Base-by-base conservation (phyloP, 1,140 invertebrate genomes). In the Chrysomallon squamiferum region DNA sequence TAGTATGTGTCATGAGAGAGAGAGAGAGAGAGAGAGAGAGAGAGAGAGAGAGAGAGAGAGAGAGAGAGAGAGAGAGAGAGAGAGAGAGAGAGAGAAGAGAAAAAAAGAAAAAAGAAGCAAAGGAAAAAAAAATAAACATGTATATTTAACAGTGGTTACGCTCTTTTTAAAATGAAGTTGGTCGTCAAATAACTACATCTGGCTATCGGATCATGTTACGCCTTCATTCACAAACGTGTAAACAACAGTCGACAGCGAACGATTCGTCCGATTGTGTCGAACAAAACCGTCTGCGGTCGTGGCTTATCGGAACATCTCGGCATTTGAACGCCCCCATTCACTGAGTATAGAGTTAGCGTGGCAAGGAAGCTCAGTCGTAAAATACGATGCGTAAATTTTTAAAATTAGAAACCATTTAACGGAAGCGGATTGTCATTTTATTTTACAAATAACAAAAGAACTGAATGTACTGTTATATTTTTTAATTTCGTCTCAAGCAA, bases 31-130 rank as follows among this genome's bases (percentile, higher is more conserved):
- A 30, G 29, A 57, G 29, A 30, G 25, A 59, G 35, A 41, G 33
- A 59, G 32, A 59, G 29, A 35, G 32, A 63, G 61, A 35, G 47
- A 52, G n/a, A 63, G 62, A 45, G 32, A 57, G 62, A 63, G 45
- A 63, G 33, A 52, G 49, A 54, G 47, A 52, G 49, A 35, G 32
- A 52, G 43, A 52, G 49, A 35, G 32, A 43, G 47, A 9, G 45
- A 38, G 22, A 63, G 30, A 47, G 47, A 50, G 22, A 35, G 38
- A 50, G 43, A 29, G 43, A 32, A 30, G 30, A 52, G 22, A 60
- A 27, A 45, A 25, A 60, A n/a, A 60, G 35, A 66, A n/a, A 41
- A 50, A 45, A 4, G n/a, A 35, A 35, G 33, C 6, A 58, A 35
- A 29, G 30, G 41, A 52, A 41, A 52, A 41, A n/a, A 25, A 35